These are phyloP conservation scores for Epirrita christyi DNA, from an alignment of 2,888 invertebrate genomes.

Conservation along the genomic window DNA sequence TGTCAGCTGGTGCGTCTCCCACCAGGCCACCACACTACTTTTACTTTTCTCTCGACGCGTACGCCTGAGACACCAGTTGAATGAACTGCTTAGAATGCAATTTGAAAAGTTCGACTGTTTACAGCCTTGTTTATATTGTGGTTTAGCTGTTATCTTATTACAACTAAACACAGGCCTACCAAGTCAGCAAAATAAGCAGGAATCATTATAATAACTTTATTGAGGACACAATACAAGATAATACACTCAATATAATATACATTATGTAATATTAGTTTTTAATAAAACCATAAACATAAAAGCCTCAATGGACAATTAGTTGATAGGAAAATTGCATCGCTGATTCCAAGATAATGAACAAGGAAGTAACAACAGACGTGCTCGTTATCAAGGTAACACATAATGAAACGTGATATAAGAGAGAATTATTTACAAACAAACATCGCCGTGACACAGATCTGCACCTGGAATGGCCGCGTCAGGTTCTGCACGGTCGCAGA, in stretches of 20 bases:
- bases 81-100: constrained; percentile 37
- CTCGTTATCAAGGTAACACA: constrained; percentile 48
- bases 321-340: constrained; percentile 6
- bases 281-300: background rate
- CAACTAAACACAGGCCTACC: background rate
- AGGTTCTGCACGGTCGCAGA: constrained; percentile 53
- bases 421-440: constrained; percentile 76
- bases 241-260: background rate
- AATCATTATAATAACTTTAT: too few relatives aligned
- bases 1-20: constrained; percentile 49
- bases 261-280: background rate
- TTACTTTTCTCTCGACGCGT: constrained; percentile 74
- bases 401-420: constrained; percentile 56
- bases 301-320: background rate
- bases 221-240: too few relatives aligned
- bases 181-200: too few relatives aligned
- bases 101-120: constrained; percentile 22
- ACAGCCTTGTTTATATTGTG: background rate
- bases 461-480: constrained; percentile 48
- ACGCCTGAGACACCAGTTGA: constrained; percentile 35
- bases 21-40: constrained; percentile 65
- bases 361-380: constrained; percentile 46
- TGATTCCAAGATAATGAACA: constrained; percentile 20
- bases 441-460: constrained; percentile 74
- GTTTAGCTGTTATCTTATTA: background rate